Conservation (phyloP, 2,113 vertebrate genomes). For the Puffinus mauretanicus region DNA sequence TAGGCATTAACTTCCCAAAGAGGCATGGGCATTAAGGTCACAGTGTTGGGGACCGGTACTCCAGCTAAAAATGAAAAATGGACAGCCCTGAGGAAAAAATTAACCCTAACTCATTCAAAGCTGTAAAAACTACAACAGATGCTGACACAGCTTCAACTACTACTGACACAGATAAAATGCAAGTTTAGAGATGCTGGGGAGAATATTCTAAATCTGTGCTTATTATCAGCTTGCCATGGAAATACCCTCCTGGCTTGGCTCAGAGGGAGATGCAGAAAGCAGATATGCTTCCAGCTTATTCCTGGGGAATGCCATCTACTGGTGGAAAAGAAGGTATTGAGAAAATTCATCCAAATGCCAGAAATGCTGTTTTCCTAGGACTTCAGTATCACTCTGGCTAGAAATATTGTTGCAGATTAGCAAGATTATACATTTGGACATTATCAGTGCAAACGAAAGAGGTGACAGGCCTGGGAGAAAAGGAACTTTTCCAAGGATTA, state of each 20-base stretch:
- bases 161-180: not conserved
- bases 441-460: not conserved
- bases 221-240: not conserved
- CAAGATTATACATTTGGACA: not conserved
- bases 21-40: not conserved
- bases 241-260: not conserved
- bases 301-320: not conserved
- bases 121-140: not conserved
- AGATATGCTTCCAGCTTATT: not conserved
- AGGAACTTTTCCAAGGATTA: not conserved
- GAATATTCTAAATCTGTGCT: not conserved
- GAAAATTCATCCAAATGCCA: not conserved
- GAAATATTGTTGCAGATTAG: not conserved
- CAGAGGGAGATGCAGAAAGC: not conserved
- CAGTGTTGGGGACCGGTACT: not conserved
- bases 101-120: not conserved
- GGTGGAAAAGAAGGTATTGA: not conserved
- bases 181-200: not conserved
- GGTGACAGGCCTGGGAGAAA: not conserved
- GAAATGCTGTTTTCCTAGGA: not conserved
- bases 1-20: not conserved
- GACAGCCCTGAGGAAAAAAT: not conserved
- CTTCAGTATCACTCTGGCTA: not conserved
- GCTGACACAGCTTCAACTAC: not conserved
- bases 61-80: not conserved